These are phyloP conservation scores for Schizopygopsis pylzovi DNA, from an alignment of 2,797 vertebrate genomes.

Conservation along the genomic window DNA sequence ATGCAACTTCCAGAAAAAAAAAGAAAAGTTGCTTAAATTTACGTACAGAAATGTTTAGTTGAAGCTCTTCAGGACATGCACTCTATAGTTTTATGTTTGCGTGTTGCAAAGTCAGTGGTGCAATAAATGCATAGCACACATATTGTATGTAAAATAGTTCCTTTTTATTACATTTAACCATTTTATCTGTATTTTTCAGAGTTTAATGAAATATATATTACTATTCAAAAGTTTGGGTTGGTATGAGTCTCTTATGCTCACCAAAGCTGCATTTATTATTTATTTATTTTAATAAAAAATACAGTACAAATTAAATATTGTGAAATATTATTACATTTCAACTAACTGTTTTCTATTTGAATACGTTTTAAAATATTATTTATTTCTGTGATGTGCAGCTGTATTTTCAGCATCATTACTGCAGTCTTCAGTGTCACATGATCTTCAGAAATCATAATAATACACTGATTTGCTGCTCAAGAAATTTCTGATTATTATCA, in stretches of 20 bases:
- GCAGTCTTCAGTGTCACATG: background rate
- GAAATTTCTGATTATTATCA: conserved; percentile 1
- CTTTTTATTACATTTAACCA: background rate
- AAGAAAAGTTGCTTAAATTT: background rate
- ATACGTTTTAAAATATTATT: background rate
- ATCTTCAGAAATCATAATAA: background rate
- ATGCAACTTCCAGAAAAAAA: background rate
- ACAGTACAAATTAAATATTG: background rate
- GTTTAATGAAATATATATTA: background rate
- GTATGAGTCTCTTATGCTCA: background rate
- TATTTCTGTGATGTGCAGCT: background rate
- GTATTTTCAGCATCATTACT: background rate
- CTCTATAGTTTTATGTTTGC: background rate
- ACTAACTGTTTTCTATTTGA: background rate
- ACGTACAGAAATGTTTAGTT: background rate
- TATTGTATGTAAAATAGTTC: background rate
- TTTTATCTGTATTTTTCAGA: background rate
- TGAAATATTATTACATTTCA: background rate
- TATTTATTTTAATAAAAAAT: background rate
- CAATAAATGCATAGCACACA: background rate
- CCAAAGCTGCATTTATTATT: background rate
- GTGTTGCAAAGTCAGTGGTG: background rate
- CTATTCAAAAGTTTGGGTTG: background rate
- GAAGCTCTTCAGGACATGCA: background rate
- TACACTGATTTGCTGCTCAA: background rate